These are phyloP conservation scores for Microplitis demolitor DNA, from an alignment of 1,140 invertebrate genomes.

Conservation along the genomic window DNA sequence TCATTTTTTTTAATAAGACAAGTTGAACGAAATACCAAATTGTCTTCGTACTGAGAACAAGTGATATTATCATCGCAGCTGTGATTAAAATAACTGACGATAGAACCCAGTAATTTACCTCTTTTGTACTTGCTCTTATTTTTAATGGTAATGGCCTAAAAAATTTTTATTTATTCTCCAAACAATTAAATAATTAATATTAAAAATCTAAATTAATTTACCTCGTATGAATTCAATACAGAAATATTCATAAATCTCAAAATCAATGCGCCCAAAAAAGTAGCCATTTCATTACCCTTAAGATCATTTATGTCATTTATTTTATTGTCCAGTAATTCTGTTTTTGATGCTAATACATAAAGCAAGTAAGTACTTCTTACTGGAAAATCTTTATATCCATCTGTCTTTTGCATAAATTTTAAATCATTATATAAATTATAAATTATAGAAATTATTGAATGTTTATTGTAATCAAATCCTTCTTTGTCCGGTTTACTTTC, in stretches of 20 bases:
- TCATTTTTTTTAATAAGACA: neutral
- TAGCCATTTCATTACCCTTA: neutral
- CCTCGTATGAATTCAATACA: neutral
- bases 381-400: too few species aligned
- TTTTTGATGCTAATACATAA: neutral
- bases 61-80: neutral
- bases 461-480: too few species aligned
- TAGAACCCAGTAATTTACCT: neutral
- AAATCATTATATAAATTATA: too few species aligned
- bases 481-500: too few species aligned
- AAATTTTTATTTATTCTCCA: neutral
- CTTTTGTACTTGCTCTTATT: neutral
- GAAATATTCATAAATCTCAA: neutral
- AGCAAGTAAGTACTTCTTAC: neutral
- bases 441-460: too few species aligned
- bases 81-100: slow-evolving; percentile 1
- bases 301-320: neutral
- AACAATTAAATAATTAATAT: too few species aligned
- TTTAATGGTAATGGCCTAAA: neutral
- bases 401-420: too few species aligned
- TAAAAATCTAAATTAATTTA: too few species aligned
- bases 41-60: neutral
- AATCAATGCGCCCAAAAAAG: neutral
- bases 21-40: neutral
- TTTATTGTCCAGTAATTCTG: neutral